Evolutionary conservation across 2,888 invertebrate genomes (phyloP).

Genomic region (Oligia fasciuncula): DNA sequence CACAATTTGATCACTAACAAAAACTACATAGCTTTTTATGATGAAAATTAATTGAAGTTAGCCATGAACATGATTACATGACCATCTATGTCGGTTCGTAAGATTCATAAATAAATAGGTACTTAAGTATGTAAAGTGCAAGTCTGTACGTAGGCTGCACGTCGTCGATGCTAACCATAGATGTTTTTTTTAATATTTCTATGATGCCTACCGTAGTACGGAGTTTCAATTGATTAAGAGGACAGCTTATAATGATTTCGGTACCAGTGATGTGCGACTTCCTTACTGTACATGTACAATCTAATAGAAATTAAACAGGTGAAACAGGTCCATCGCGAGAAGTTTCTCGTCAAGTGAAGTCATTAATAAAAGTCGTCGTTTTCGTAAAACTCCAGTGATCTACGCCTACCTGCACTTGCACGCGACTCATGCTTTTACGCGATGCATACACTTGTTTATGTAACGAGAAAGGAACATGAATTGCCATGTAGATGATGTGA

Average conservation of each 20-base stretch:
- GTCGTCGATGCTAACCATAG: neutral
- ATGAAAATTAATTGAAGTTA: neutral
- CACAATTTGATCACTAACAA: neutral
- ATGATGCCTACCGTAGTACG: neutral
- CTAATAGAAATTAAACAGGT: conserved; percentile 34
- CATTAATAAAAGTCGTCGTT: conserved; percentile 50
- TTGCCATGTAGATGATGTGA: conserved; percentile 46
- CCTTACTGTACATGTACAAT: neutral
- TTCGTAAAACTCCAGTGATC: conserved; percentile 56
- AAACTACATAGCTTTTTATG: neutral
- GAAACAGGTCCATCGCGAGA: conserved; percentile 23
- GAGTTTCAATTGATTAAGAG: neutral
- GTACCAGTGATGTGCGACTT: neutral
- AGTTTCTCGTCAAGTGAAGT: conserved; percentile 46
- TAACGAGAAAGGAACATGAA: conserved; percentile 53
- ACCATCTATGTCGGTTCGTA: neutral
- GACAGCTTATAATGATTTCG: neutral
- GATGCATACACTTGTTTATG: conserved; percentile 49
- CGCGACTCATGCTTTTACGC: too few species aligned
- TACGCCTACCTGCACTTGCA: conserved; percentile 10
- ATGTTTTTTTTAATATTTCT: too few species aligned
- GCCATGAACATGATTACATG: neutral
- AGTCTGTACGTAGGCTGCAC: neutral
- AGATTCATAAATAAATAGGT: neutral
- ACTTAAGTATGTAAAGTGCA: neutral